These are phyloP conservation scores for Microcebus lehilahytsara DNA, from an alignment of 2,113 vertebrate species.

Conservation along the genomic window DNA sequence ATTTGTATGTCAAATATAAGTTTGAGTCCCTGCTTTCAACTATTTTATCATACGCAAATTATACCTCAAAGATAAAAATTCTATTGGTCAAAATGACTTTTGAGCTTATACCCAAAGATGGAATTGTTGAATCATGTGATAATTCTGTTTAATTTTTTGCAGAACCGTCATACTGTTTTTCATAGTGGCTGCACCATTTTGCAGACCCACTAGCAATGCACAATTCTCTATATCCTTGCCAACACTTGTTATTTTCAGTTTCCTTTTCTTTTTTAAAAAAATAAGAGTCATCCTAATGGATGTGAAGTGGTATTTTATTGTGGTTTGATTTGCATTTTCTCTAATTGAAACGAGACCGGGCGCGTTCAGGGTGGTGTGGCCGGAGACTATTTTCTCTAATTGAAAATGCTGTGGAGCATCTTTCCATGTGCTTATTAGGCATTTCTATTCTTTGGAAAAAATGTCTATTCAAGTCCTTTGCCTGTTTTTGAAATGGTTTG, in stretches of 20 bases:
- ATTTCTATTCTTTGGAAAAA: neutral
- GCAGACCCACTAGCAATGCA: neutral
- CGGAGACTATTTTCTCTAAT: neutral
- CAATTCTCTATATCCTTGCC: neutral
- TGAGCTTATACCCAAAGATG: neutral
- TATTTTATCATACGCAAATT: neutral
- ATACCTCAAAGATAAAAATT: neutral
- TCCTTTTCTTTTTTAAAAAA: neutral
- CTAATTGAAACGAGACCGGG: neutral
- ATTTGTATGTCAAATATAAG: neutral
- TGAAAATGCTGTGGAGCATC: neutral
- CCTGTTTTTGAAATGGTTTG: neutral
- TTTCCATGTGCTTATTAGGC: neutral
- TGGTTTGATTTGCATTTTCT: neutral
- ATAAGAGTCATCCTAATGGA: neutral
- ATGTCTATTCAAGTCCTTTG: neutral
- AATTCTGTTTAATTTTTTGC: neutral
- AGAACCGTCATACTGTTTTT: neutral
- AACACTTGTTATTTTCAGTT: neutral
- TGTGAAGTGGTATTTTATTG: neutral
- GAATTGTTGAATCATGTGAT: neutral
- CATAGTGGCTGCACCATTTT: neutral
- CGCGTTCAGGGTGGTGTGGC: too few relatives aligned
- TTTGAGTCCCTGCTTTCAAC: neutral
- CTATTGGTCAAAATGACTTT: neutral